These are phyloP conservation scores for Rhysida immarginata DNA, from an alignment of 1,140 invertebrate genomes.

Conservation along the genomic window DNA sequence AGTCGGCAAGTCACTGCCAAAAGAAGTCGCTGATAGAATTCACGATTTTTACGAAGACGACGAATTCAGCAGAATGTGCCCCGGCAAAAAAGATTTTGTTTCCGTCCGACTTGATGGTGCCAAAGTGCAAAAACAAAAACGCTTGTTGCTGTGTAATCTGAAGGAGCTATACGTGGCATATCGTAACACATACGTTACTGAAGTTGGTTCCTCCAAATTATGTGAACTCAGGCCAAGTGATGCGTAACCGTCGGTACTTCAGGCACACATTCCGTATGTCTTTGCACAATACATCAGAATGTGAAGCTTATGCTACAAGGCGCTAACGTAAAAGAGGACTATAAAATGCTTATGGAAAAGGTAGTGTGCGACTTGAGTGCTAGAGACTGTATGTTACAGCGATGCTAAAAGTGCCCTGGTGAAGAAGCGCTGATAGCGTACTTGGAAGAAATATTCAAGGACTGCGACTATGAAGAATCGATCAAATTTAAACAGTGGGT, in stretches of 20 bases:
- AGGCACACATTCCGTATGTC: constrained; percentile 9
- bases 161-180: constrained; percentile 5
- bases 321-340: background rate
- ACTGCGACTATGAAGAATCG: constrained; percentile 11
- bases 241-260: background rate
- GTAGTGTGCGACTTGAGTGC: constrained; percentile 6
- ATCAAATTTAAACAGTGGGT: constrained; percentile 14
- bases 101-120: background rate
- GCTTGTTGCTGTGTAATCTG: constrained; percentile 1
- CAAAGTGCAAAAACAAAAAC: constrained; percentile 7
- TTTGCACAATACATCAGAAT: constrained; percentile 9
- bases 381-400: constrained; percentile 10
- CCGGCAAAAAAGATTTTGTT: constrained; percentile 1
- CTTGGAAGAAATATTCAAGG: background rate
- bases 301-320: constrained; percentile 3
- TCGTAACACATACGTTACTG: background rate
- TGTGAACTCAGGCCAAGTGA: constrained; percentile 3
- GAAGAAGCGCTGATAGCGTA: background rate
- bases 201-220: constrained; percentile 7
- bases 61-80: background rate
- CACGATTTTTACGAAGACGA: background rate
- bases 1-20: background rate
- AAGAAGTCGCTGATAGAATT: background rate
- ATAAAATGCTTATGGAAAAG: constrained; percentile 11
- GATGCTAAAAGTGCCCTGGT: constrained; percentile 10